These are phyloP conservation scores for Drosophila trapezifrons DNA, from an alignment of 1,140 invertebrate genomes.

Conservation along the genomic window DNA sequence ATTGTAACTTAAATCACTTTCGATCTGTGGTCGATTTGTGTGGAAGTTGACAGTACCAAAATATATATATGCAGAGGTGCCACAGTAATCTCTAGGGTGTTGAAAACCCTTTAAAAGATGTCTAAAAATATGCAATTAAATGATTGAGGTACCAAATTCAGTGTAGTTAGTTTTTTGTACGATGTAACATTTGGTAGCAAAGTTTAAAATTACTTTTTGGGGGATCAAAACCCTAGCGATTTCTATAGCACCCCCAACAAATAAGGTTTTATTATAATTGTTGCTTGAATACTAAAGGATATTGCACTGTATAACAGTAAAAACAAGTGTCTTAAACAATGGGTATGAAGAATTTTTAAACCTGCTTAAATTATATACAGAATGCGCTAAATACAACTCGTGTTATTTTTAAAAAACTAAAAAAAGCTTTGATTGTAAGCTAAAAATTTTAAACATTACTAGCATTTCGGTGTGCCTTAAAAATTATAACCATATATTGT, in stretches of 20 bases:
- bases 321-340: not conserved
- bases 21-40: too few species aligned
- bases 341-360: not conserved
- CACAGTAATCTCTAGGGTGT: too few species aligned
- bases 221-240: too few species aligned
- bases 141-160: too few species aligned
- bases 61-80: not conserved
- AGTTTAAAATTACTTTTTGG: too few species aligned
- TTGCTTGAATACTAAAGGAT: not conserved
- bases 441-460: not conserved
- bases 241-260: not conserved
- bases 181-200: too few species aligned
- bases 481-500: constrained; percentile 1
- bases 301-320: constrained; percentile 1
- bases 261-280: not conserved
- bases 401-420: not conserved
- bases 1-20: not conserved
- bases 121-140: too few species aligned
- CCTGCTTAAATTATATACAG: not conserved
- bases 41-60: constrained; percentile 3
- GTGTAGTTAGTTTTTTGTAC: too few species aligned
- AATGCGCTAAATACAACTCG: not conserved
- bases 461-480: constrained; percentile 12
- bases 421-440: constrained; percentile 5
- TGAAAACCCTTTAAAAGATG: too few species aligned